Percentiles rank a stretch among this genome's conserved stretches.
Conservation (phyloP, 2,113 vertebrate genomes). For the Oxygymnocypris stewartii region DNA sequence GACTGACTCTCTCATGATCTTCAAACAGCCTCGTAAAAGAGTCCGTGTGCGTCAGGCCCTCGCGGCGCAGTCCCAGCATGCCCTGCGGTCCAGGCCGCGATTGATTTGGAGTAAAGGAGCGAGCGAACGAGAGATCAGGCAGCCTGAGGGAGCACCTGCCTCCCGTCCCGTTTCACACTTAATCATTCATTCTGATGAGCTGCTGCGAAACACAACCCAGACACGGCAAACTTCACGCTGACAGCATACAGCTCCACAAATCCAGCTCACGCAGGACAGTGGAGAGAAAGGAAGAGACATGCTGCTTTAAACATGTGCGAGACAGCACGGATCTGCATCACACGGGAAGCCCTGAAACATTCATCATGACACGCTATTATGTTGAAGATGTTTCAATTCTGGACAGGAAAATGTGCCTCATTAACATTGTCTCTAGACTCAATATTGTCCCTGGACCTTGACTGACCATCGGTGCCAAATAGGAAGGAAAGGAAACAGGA, state of each 20-base stretch:
- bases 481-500: neutral
- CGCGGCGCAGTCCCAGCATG: slow-evolving; percentile 7
- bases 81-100: neutral
- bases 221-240: neutral
- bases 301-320: neutral
- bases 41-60: neutral
- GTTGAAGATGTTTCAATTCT: neutral
- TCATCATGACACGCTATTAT: neutral
- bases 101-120: slow-evolving; percentile 12
- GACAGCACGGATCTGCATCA: neutral
- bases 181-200: slow-evolving; percentile 17
- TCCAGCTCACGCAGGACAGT: neutral
- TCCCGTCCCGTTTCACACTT: neutral
- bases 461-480: neutral
- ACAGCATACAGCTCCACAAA: neutral
- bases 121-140: neutral
- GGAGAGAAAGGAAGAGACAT: neutral
- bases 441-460: neutral
- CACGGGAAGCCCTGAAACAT: too few relatives aligned
- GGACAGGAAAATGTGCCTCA: neutral
- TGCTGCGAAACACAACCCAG: neutral
- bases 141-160: slow-evolving; percentile 11
- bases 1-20: neutral
- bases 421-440: neutral
- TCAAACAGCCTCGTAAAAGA: slow-evolving; percentile 12